Conservation (phyloP, 2,888 invertebrate species). For the Temnothorax unifasciatus region DNA sequence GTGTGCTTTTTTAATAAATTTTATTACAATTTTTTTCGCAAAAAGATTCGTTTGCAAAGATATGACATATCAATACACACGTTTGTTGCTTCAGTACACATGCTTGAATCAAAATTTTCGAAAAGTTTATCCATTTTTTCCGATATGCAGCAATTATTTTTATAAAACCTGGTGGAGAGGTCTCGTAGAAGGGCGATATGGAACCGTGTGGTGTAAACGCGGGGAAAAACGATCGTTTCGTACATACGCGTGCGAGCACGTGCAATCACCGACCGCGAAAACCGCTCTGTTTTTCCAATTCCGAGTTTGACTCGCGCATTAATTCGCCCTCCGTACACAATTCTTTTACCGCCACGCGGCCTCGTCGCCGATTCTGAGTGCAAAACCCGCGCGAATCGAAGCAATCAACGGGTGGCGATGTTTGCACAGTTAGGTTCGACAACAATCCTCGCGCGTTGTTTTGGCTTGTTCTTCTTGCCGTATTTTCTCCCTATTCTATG, state of each 20-base stretch:
- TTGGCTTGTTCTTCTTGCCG: conserved; percentile 34
- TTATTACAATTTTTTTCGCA: neutral
- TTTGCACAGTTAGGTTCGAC: conserved; percentile 80
- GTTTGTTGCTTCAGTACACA: neutral
- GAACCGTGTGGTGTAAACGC: conserved; percentile 42
- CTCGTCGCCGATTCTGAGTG: conserved; percentile 72
- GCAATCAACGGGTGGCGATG: conserved; percentile 81
- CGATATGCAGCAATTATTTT: neutral
- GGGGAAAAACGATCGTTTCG: conserved; percentile 54
- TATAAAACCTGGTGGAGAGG: conserved; percentile 12
- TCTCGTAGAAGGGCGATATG: conserved; percentile 27
- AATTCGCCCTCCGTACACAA: conserved; percentile 75
- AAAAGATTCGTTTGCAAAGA: neutral
- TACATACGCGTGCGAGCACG: conserved; percentile 38
- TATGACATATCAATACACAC: too few relatives aligned
- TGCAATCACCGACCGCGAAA: conserved; percentile 59
- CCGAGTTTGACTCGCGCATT: conserved; percentile 70
- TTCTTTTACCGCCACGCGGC: conserved; percentile 63
- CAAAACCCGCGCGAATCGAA: conserved; percentile 78
- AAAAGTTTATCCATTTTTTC: conserved; percentile 2
- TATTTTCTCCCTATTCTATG: conserved; percentile 29
- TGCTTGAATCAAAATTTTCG: neutral
- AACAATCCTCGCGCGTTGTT: conserved; percentile 73
- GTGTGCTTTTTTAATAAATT: neutral
- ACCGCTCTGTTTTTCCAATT: conserved; percentile 64